Evolutionary conservation across 2,888 invertebrate genomes (phyloP), one percentile per base, ranked within the genome.

Genomic region (Caenorhabditis wallacei): DNA sequence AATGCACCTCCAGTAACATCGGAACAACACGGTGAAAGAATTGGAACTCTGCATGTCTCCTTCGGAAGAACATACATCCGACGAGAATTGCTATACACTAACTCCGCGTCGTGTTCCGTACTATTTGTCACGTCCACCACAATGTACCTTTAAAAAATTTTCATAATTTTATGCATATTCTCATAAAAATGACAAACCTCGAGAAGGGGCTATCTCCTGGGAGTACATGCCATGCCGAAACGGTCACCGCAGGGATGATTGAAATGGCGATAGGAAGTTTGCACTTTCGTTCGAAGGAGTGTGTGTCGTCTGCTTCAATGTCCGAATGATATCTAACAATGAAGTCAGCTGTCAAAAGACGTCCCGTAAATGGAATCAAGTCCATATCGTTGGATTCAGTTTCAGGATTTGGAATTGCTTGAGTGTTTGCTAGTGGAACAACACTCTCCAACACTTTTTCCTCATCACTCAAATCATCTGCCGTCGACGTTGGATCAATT

Each of bases 181-280:
- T 16, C 11, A 48, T 18, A 30, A 2, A 30, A 37, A 51, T 22
- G 35, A 75, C 72, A 35, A 80, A 85, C 82, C 87, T 81, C 51
- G 85, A 84, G 71, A 86, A 88, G 26, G 88, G 87, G 11, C 84
- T 85, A 61, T 89, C 88, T 57, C 88, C 89, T 18, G 91, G 88
- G 11, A 92, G 83, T 24, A 91, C 87, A 54, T 89, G 89, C 91
- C 91, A 91, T 22, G 89, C 88, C 13, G 90, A 87, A 5, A 91
- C 90, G n/a, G 88, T 90, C n/a, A 91, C 82, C 18, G 91, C 91
- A 1, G 91, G 91, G 20, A 91, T 89, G 40, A 92, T 91, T 8
- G 88, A 84, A 20, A 91, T 85, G 22, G 90, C 91, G 69, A 91
- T 78, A 35, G 88, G 89, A 18, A 91, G 80, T 20, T 84, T 84